These are phyloP conservation scores for Coleophora flavipennella DNA, from an alignment of 2,888 invertebrate genomes.

Conservation along the genomic window DNA sequence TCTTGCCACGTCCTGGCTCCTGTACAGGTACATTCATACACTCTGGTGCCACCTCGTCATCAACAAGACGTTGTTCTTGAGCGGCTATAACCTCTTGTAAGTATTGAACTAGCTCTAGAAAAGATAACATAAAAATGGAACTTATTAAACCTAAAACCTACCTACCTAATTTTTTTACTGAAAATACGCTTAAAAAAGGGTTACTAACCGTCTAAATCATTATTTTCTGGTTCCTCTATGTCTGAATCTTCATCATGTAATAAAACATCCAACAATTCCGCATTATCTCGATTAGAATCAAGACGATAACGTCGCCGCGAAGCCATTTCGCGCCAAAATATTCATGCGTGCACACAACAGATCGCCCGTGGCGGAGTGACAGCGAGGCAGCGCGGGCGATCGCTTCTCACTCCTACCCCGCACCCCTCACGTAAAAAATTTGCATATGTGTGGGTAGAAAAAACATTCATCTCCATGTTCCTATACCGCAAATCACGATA, in stretches of 20 bases:
- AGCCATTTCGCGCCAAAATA: conserved; percentile 5
- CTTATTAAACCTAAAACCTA: no score
- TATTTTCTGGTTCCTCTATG: background rate
- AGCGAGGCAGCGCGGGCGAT: background rate
- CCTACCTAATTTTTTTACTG: no score
- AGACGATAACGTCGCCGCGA: background rate
- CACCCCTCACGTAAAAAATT: background rate
- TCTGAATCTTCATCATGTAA: conserved; percentile 5
- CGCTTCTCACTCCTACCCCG: background rate
- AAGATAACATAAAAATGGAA: background rate
- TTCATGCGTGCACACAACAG: background rate
- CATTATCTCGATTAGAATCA: background rate
- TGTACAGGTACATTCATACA: background rate
- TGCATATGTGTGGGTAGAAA: background rate
- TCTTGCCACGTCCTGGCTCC: background rate
- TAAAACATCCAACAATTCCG: background rate
- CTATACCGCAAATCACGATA: background rate
- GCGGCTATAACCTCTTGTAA: background rate
- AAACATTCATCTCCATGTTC: background rate
- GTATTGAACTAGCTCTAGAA: background rate
- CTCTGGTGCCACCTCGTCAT: background rate
- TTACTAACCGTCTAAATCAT: conserved; percentile 1
- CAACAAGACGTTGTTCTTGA: background rate
- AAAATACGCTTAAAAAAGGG: background rate
- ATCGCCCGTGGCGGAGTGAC: background rate